Conservation (phyloP, 2,888 invertebrate species). For the Apoda limacodes region DNA sequence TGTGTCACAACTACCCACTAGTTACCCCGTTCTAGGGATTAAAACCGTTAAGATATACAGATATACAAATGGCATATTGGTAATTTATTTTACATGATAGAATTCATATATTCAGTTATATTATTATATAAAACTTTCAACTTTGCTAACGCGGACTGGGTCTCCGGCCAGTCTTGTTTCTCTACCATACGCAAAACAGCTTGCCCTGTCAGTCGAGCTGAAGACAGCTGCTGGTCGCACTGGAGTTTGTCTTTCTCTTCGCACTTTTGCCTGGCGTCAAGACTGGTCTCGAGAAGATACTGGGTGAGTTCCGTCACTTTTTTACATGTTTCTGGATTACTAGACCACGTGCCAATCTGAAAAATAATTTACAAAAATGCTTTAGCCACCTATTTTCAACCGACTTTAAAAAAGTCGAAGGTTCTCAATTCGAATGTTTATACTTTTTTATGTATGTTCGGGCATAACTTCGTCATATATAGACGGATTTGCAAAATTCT, state of each 20-base stretch:
- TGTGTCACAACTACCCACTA: no score
- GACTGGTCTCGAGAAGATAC: conserved; percentile 68
- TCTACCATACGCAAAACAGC: conserved; percentile 63
- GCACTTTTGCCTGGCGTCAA: conserved; percentile 60
- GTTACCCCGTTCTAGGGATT: no score
- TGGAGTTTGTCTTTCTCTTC: conserved; percentile 58
- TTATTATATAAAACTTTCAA: conserved; percentile 35
- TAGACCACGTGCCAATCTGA: conserved; percentile 65
- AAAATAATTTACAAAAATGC: conserved; percentile 21
- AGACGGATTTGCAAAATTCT: no score
- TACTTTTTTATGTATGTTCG: no score
- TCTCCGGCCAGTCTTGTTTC: conserved; percentile 57
- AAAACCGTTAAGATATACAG: no score
- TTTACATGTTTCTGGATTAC: conserved; percentile 67
- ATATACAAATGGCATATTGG: no score
- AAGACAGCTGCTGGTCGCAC: conserved; percentile 68
- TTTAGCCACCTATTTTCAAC: no score
- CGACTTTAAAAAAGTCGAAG: no score
- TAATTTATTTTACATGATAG: conserved; percentile 40
- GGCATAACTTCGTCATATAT: no score
- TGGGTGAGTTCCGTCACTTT: conserved; percentile 73
- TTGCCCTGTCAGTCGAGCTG: conserved; percentile 68
- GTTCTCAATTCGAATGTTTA: no score
- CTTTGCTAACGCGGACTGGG: conserved; percentile 32
- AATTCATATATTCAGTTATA: conserved; percentile 58